Base-by-base conservation (phyloP, 2,113 vertebrate genomes). In the Entomyzon cyanotis region DNA sequence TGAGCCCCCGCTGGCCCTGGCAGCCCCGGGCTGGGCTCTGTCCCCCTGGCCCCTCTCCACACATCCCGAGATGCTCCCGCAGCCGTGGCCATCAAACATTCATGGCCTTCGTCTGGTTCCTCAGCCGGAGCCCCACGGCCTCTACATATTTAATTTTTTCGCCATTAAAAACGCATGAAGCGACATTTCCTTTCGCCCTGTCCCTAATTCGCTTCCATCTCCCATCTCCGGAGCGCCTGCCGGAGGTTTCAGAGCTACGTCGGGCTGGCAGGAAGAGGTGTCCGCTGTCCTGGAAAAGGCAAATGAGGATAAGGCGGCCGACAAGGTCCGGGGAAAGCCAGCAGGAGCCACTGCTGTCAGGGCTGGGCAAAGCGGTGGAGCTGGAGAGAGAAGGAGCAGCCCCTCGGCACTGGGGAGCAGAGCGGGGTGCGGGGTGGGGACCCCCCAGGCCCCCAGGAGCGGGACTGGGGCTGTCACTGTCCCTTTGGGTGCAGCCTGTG, bases 101-200 rank as follows among this genome's bases (percentile, higher is more conserved):
- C 7, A 95, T 87, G 74, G 56, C 47, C 20, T 63, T 69, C 50
- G 58, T 64, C 73, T 50, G 52, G 0, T 10, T 6, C 58, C 70
- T 90, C 55, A 2, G 60, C 79, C 14, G 5, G 53, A 62, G 79
- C 67, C 10, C 55, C 9, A 1, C 9, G 2, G 44, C 42, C 76
- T 67, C 87, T 95, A n/a, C 94, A 94, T 93, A 84, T 93, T 96
- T 94, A 15, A 94, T 84, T 78, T 71, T 73, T 65, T 71, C 30
- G 3, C 76, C 84, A 94, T 94, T 94, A 96, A 94, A 95, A 94
- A 75, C 23, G 2, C 84, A 87, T 71, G 84, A 92, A 92, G 83
- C 1, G 4, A 44, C 25, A 74, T 90, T 89, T 53, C 64, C 23
- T 84, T 39, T 47, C 8, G 2, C 9, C 13, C 46, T 2, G 2